Evolutionary conservation across 2,797 vertebrate genomes (phyloP).

Genomic region (Onychomys leucogaster): DNA sequence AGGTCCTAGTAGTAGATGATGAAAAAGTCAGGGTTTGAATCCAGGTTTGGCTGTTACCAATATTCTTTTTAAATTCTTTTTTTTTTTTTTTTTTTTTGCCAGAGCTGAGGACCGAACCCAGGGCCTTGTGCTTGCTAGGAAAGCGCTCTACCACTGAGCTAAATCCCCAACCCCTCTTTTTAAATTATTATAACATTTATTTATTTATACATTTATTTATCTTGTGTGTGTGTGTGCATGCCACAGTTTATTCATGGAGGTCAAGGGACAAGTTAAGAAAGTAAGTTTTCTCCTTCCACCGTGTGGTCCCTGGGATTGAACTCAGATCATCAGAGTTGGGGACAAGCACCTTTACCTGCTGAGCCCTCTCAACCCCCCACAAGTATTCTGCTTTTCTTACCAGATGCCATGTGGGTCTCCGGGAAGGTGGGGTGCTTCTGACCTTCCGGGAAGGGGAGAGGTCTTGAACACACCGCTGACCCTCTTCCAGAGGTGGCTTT

Average conservation of each 20-base stretch:
- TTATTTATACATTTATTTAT: no score
- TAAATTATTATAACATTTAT: no score
- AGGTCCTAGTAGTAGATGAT: background rate
- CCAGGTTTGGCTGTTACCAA: background rate
- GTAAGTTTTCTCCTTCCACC: background rate
- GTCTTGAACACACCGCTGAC: background rate
- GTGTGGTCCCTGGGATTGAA: background rate
- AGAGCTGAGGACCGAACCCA: no score
- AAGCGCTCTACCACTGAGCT: no score
- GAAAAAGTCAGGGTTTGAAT: conserved; percentile 9
- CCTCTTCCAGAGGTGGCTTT: conserved; percentile 49
- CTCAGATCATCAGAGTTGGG: background rate
- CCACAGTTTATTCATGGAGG: background rate
- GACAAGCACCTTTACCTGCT: background rate
- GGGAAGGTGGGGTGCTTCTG: background rate
- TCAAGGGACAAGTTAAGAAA: background rate
- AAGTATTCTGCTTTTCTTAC: background rate
- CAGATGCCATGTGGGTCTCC: background rate
- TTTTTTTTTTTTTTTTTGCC: no score
- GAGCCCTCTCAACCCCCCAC: background rate
- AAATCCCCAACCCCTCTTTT: no score
- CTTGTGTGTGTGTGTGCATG: background rate
- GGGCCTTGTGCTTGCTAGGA: no score
- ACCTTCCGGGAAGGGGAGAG: background rate
- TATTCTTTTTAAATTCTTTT: background rate